Conservation (phyloP, 2,797 vertebrate genomes). For the Dendrocincla tyrannina region DNA sequence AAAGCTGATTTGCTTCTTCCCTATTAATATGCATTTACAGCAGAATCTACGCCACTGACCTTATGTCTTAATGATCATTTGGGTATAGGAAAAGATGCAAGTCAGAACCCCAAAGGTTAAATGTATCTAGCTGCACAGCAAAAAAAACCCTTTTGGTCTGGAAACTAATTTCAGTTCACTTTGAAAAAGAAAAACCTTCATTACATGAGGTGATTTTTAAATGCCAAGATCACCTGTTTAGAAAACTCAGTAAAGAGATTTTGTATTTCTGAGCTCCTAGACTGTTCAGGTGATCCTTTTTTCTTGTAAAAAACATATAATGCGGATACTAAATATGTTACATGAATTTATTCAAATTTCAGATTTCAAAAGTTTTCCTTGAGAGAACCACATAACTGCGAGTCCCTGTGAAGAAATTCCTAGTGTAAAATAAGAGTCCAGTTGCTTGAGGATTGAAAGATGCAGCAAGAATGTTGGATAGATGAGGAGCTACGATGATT, state of each 20-base stretch:
- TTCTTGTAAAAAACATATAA: neutral
- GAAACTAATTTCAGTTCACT: neutral
- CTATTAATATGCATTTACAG: neutral
- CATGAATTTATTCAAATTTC: neutral
- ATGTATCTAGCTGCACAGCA: neutral
- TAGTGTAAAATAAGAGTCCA: neutral
- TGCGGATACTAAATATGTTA: neutral
- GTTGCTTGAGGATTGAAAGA: neutral
- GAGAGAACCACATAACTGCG: neutral
- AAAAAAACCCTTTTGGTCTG: neutral
- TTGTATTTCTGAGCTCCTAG: neutral
- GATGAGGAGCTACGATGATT: neutral
- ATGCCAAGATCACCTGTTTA: neutral
- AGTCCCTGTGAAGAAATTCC: neutral
- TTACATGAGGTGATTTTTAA: neutral
- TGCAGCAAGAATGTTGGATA: neutral
- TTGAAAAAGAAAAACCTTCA: neutral
- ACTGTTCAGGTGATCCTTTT: neutral
- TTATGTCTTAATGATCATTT: neutral
- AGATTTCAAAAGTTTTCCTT: neutral
- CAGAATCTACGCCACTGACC: neutral
- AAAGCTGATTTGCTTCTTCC: neutral
- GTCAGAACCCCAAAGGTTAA: neutral
- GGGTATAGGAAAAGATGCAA: neutral
- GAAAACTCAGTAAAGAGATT: neutral